Evolutionary conservation across 2,888 invertebrate species (phyloP), one percentile per base, ranked within the genome.

Genomic region (Strigamia transsilvanica): DNA sequence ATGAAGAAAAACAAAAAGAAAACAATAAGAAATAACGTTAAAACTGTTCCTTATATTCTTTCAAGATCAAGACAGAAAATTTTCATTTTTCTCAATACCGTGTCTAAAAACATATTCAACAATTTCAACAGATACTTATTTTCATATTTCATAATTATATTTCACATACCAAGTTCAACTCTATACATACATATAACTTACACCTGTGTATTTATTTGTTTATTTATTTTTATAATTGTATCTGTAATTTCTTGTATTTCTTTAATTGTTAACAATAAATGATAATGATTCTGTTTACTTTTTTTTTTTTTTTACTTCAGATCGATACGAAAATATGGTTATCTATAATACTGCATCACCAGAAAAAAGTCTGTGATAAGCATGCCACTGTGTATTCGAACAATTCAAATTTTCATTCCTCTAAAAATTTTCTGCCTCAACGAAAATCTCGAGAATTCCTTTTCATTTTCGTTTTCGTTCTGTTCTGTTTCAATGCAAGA

Each of bases 291-390:
- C 15, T 12, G 3, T 51, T 18, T 78, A 51, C 18, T 51, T 18
- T 51, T 6, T 51, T 51, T 6, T 51, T 46, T 2, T 46, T 46
- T 46, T 46, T n/a, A 12, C n/a, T 81, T 81, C 81, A 81, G 81
- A 81, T 81, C 81, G 34, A 81, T 81, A 81, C 27, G 81, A 81
- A 81, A 81, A 81, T 81, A 81, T 81, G 81, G 61, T 81, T 81
- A 81, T 81, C 81, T 81, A 66, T 81, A 81, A 81, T 81, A 81
- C 81, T 81, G 81, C 81, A 81, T 81, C 66, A 81, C 81, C 81
- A 61, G 66, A 81, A 81, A 66, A 51, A 51, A 51, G 51, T 41
- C 81, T 42, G 66, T 81, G 27, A 66, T 21, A 66, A 81, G 81
- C 81, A 81, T 81, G 81, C 81, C 81, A 38, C 81, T 81, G 61